Conservation (phyloP, 2,113 vertebrate genomes). For the Lagopus muta region DNA sequence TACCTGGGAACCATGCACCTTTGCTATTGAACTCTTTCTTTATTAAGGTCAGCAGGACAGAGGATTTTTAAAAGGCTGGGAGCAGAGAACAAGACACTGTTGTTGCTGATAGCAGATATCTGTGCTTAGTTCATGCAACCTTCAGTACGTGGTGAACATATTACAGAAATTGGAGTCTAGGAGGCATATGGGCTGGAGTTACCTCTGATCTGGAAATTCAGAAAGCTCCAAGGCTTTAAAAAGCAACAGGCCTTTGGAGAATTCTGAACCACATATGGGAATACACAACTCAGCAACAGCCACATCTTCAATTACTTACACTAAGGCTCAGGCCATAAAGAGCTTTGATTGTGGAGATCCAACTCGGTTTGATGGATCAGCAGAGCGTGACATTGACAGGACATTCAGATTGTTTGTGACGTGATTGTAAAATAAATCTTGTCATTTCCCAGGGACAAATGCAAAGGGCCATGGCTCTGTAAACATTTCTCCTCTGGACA, state of each 20-base stretch:
- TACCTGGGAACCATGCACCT: background rate
- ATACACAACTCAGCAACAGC: background rate
- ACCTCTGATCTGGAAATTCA: background rate
- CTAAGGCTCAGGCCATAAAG: background rate
- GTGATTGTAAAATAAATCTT: background rate
- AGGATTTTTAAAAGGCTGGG: background rate
- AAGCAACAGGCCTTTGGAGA: background rate
- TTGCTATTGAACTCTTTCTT: constrained; percentile 13
- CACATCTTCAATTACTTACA: background rate
- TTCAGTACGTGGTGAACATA: rapidly evolving
- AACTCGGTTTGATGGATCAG: background rate
- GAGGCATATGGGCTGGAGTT: rapidly evolving
- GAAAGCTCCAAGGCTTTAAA: background rate
- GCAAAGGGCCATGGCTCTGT: background rate
- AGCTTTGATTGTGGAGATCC: background rate
- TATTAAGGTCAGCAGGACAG: background rate
- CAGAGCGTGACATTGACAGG: background rate
- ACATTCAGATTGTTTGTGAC: background rate
- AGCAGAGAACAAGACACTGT: background rate
- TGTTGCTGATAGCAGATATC: background rate
- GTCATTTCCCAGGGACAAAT: background rate
- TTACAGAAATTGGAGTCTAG: background rate
- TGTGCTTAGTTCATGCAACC: background rate
- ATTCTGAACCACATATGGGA: background rate
- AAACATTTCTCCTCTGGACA: background rate